Evolutionary conservation across 2,888 invertebrate genomes (phyloP), one percentile per base, ranked within the genome.

Genomic region (Rhagophthalmus giganteus): DNA sequence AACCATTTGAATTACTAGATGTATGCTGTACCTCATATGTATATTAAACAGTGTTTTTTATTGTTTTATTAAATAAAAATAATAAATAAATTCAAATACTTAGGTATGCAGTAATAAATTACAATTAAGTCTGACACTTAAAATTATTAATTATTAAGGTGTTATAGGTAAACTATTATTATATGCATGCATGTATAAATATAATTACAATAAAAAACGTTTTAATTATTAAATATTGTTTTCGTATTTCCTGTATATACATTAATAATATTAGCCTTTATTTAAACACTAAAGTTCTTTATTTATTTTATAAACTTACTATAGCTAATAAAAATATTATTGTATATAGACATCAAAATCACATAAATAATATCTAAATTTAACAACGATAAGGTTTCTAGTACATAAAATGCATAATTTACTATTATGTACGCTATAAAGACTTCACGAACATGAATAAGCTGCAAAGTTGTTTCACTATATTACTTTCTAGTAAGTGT

Each of bases 351-450:
- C 69, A 68, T 69, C 68, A 70, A 69, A 70, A 69, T 66, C 65
- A 70, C 71, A 71, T 69, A 72, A 70, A 71, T 64, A 70, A 71
- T 70, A 64, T 69, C 71, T 71, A 71, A 69, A 63, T 69, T 62
- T 71, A 70, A 71, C 70, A 70, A 70, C 47, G 47, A 63, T 62
- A 62, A 65, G 62, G 61, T 62, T 61, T 66, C 68, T 71, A 70
- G 65, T 68, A 71, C 69, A 69, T 69, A 69, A n/a, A 70, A 68
- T 69, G 68, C 68, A 55, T 63, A 62, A 54, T 57, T 20, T 55
- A 44, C 27, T 48, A 35, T 63, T 60, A 61, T 52, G 38, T 46
- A 50, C 34, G 51, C 39, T 55, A 53, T 64, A 64, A 60, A 65
- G 65, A 70, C 68, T 69, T 67, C 66, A 71, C 70, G 67, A 68